Conservation (phyloP, 2,113 vertebrate genomes). For the Acanthisitta chloris region DNA sequence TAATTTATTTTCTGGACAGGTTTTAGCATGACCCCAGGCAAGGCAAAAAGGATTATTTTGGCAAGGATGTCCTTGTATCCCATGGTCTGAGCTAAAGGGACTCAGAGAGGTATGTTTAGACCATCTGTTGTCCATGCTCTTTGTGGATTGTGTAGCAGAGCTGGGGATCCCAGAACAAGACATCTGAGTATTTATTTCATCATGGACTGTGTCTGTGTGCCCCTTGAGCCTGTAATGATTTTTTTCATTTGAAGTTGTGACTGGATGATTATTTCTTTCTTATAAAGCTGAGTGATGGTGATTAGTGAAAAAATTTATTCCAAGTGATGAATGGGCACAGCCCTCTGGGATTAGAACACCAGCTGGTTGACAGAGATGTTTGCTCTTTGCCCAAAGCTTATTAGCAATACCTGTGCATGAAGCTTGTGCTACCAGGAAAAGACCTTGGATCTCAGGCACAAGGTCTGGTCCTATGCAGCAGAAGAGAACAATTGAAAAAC, state of each 20-base stretch:
- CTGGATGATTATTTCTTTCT: background rate
- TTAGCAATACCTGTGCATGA: background rate
- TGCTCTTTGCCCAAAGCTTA: background rate
- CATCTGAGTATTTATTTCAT: background rate
- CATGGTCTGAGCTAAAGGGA: background rate
- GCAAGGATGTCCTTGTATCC: background rate
- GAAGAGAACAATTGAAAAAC: background rate
- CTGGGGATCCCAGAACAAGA: background rate
- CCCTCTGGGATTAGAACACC: background rate
- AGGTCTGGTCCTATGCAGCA: background rate
- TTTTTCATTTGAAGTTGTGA: background rate
- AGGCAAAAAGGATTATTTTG: slow-evolving; percentile 28
- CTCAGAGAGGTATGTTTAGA: background rate
- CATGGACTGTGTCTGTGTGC: background rate
- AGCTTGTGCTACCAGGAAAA: background rate
- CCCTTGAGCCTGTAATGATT: background rate
- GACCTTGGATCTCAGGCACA: background rate
- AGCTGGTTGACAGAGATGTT: background rate
- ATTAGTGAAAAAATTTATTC: background rate
- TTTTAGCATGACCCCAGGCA: background rate
- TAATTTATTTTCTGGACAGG: slow-evolving; percentile 33
- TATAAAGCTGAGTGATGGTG: background rate
- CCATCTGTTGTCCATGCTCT: background rate
- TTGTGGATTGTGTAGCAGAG: background rate
- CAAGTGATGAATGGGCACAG: background rate